Conservation (phyloP, 2,113 vertebrate genomes). For the Chionis minor region DNA sequence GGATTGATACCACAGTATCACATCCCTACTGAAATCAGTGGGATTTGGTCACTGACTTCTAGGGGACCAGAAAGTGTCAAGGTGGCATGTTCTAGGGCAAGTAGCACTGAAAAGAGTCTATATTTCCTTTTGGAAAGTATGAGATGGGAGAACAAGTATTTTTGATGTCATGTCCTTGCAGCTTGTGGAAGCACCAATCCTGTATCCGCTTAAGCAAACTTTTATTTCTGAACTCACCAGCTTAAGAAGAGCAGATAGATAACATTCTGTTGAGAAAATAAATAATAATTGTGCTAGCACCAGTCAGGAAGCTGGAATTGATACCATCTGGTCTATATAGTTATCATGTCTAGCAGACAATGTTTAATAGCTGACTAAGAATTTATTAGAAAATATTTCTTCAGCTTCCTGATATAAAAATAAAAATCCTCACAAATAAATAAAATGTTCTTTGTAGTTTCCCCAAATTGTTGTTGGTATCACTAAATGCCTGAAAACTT, state of each 20-base stretch:
- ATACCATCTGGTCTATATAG: neutral
- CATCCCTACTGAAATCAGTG: neutral
- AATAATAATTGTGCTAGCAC: neutral
- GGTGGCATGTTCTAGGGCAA: neutral
- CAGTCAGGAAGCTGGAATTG: slow-evolving; percentile 4
- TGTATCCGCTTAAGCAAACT: neutral
- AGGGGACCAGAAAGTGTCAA: neutral
- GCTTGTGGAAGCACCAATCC: neutral
- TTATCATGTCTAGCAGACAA: neutral
- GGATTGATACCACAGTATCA: neutral
- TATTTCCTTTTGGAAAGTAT: neutral
- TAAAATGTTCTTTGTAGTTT: neutral
- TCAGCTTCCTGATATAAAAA: neutral
- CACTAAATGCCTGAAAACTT: neutral
- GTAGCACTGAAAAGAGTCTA: neutral
- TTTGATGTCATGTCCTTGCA: neutral
- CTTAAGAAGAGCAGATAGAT: neutral
- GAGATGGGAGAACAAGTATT: neutral
- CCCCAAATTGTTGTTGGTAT: neutral
- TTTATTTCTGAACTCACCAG: neutral
- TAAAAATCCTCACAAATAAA: neutral
- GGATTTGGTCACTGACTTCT: neutral
- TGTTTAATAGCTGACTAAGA: neutral
- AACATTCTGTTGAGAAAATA: neutral
- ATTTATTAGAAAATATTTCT: neutral